phyloP scores from a whole-genome alignment of 2,888 invertebrate genomes.

The Pollenia amentaria region DNA sequence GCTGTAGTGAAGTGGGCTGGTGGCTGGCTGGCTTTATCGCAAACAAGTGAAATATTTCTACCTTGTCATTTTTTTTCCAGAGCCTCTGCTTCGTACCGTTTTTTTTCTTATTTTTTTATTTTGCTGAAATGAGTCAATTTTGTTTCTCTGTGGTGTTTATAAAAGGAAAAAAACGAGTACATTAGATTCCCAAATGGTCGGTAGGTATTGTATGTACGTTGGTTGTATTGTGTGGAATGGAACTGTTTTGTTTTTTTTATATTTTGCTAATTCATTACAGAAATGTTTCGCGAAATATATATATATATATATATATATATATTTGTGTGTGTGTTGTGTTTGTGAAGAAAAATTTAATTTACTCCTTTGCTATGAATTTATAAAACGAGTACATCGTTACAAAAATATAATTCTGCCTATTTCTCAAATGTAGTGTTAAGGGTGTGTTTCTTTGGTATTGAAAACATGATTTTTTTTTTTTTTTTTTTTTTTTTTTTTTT shows the following conservation, averaged over 20 bases:
- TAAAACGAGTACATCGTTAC: background rate
- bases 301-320: too few species aligned
- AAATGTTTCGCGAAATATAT: conserved; percentile 1
- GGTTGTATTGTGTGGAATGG: conserved; percentile 8
- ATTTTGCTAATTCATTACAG: conserved; percentile 1
- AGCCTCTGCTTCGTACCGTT: background rate
- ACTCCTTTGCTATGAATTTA: conserved; percentile 3
- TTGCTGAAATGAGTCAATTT: conserved; percentile 41
- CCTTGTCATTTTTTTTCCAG: conserved; percentile 14
- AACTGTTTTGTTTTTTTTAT: background rate
- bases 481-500: background rate
- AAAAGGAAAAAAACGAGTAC: conserved; percentile 10
- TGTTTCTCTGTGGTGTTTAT: conserved; percentile 22
- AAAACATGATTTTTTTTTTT: too few species aligned
- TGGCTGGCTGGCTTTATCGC: background rate
- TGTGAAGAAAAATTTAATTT: background rate
- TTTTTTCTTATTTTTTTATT: background rate
- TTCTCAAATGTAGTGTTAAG: conserved; percentile 10
- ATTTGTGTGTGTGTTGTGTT: background rate
- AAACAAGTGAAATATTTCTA: conserved; percentile 1
- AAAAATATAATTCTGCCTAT: conserved; percentile 1
- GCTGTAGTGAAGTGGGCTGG: background rate
- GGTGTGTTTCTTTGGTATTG: conserved; percentile 17
- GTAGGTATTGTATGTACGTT: background rate
- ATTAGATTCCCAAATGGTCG: conserved; percentile 30